Conservation (phyloP, 2,888 invertebrate genomes). For the Hesperia comma region DNA sequence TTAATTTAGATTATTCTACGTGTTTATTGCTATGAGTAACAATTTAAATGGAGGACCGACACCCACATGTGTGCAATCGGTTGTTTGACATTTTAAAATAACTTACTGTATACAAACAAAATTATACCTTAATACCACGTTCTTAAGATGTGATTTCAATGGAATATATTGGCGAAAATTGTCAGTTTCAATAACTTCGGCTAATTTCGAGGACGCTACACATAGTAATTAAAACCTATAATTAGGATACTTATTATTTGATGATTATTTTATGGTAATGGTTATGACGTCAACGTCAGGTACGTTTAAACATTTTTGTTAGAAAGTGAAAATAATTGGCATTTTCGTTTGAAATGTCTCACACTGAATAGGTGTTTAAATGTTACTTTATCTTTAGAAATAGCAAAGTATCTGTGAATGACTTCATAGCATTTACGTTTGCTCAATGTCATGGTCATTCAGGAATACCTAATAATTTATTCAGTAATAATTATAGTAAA, state of each 20-base stretch:
- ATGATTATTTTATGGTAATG: constrained; percentile 5
- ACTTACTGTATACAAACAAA: constrained; percentile 38
- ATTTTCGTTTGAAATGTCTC: neutral
- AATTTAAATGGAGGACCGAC: constrained; percentile 64
- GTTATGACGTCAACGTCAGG: neutral
- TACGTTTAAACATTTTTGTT: neutral
- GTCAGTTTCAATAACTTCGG: constrained; percentile 16
- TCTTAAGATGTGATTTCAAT: constrained; percentile 34
- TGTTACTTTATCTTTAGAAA: no score
- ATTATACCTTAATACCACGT: constrained; percentile 39
- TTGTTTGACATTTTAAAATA: constrained; percentile 61
- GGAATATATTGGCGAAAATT: neutral
- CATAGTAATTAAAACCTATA: constrained; percentile 31
- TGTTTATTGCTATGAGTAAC: constrained; percentile 75
- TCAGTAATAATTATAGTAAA: no score
- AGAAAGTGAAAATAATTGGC: neutral
- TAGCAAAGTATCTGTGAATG: no score
- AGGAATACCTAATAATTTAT: no score
- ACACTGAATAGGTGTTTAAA: no score
- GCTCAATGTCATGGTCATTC: no score
- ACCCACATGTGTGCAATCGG: constrained; percentile 71
- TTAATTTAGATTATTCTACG: constrained; percentile 70
- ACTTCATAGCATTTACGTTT: no score
- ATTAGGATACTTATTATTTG: constrained; percentile 18
- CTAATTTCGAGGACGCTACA: constrained; percentile 28